Conservation (phyloP, 2,113 vertebrate genomes). For the Aspiorhynchus laticeps region DNA sequence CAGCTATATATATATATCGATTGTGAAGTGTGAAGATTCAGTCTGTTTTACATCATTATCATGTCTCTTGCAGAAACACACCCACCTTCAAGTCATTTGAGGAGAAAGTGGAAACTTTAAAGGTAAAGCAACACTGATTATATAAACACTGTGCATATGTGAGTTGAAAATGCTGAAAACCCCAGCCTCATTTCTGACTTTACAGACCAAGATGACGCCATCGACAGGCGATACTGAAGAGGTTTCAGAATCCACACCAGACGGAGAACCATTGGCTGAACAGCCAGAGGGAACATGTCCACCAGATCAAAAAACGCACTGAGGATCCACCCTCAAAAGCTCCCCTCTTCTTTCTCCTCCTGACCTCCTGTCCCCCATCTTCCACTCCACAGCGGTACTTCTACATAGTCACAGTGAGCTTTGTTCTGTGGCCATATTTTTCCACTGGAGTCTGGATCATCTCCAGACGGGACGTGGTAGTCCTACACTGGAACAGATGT, state of each 20-base stretch:
- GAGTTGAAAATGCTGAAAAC: neutral
- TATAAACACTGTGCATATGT: neutral
- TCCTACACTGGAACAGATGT: slow-evolving; percentile 59
- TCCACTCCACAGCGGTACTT: slow-evolving; percentile 19
- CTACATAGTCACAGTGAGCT: slow-evolving; percentile 18
- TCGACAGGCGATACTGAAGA: slow-evolving; percentile 75
- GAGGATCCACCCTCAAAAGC: slow-evolving; percentile 64
- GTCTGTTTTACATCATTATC: neutral
- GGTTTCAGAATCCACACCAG: slow-evolving; percentile 75
- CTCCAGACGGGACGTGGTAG: slow-evolving; percentile 30
- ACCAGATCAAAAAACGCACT: slow-evolving; percentile 73
- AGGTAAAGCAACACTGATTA: slow-evolving; percentile 77
- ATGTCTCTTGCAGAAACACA: slow-evolving; percentile 81
- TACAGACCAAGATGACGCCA: slow-evolving; percentile 83
- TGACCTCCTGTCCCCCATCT: slow-evolving; percentile 1
- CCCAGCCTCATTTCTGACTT: neutral
- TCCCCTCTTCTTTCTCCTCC: slow-evolving; percentile 53
- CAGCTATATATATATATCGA: neutral
- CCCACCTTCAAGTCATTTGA: slow-evolving; percentile 94
- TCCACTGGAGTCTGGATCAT: slow-evolving; percentile 5
- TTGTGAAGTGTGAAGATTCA: neutral
- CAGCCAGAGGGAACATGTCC: slow-evolving; percentile 71
- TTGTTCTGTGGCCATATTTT: neutral
- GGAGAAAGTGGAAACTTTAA: slow-evolving; percentile 92
- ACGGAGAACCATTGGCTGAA: slow-evolving; percentile 74